Conservation (phyloP, 35 echinoderm and acorn worm genomes). For the Strongylocentrotus purpuratus region DNA sequence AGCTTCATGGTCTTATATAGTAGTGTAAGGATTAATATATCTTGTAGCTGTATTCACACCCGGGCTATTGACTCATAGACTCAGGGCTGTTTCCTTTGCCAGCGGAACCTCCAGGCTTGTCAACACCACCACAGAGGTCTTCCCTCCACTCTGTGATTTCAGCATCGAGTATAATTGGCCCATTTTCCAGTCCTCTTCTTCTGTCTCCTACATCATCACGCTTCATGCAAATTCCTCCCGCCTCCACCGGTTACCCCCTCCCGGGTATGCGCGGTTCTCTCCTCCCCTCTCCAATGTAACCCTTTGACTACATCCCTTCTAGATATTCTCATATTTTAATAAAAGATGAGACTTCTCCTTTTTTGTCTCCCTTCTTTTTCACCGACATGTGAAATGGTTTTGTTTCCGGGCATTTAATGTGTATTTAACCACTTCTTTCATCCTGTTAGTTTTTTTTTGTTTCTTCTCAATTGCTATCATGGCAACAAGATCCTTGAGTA, state of each 20-base stretch:
- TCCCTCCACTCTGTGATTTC: conserved; percentile 39
- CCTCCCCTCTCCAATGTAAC: not conserved
- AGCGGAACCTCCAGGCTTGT: not conserved
- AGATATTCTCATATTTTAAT: conserved; percentile 28
- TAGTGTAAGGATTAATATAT: not conserved
- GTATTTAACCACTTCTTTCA: conserved; percentile 7
- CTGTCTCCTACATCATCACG: not conserved
- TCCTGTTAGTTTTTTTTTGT: not conserved
- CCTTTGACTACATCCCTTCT: not conserved
- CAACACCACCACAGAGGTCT: not conserved
- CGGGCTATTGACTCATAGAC: conserved; percentile 11
- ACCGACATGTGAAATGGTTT: not conserved
- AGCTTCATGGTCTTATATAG: not conserved
- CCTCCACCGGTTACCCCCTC: not conserved
- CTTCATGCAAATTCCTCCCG: conserved; percentile 35
- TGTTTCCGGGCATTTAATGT: not conserved
- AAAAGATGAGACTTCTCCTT: not conserved
- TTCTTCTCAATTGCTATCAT: not conserved
- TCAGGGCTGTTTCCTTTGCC: conserved; percentile 30
- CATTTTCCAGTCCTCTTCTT: not conserved
- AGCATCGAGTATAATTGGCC: conserved; percentile 49
- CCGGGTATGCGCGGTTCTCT: not conserved
- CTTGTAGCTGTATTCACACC: conserved; percentile 11
- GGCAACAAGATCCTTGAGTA: not conserved
- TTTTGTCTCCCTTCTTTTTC: not conserved